Evolutionary conservation across 2,113 vertebrate genomes (phyloP), one percentile per base, ranked within the genome.

Genomic region (Petrocephalus microphthalmus): DNA sequence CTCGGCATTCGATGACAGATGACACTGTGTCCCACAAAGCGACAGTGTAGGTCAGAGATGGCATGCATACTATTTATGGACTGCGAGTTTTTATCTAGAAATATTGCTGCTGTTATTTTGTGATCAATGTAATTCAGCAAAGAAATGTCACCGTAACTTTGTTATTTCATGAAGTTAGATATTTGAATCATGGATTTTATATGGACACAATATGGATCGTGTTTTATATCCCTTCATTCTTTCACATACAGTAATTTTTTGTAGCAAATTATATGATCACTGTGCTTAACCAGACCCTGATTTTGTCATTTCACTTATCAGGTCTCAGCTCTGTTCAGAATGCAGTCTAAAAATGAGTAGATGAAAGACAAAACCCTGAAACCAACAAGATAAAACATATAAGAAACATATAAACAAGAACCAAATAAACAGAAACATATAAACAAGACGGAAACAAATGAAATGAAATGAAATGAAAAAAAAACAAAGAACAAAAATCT

Each of bases 311-410:
- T 67, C 22, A 19, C 22, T 60, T 60, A 33, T 33, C 6, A 78
- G 42, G 2, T 19, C 42, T 82, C 51, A 29, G n/a, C 29, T 56
- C 49, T 20, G 84, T n/a, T 85, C 51, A 37, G 15, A 56, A 53
- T 11, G 17, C 67, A 47, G 29, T 85, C 57, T 86, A 11, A 86
- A 86, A 89, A 78, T 89, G 57, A 89, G 88, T 51, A 85, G 45
- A 42, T 78, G 81, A 54, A 45, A 22, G 81, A 78, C 84, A 84
- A 89, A 86, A 49, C 60, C 88, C 84, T 81, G 84, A 89, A 86
- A 89, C 67, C 19, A 22, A 37, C 45, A 54, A 11, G 67, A 85
- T 25, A 84, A 88, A 33, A 20, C n/a, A 42, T 42, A 42, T 42
- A 42, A 42, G 42, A 88, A 53, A 53, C 33, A 60, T 74, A 45